Percentiles rank a stretch among this genome's conserved stretches.
phyloP scores from a whole-genome alignment of 2,113 vertebrate species.

The Coregonus clupeaformis region DNA sequence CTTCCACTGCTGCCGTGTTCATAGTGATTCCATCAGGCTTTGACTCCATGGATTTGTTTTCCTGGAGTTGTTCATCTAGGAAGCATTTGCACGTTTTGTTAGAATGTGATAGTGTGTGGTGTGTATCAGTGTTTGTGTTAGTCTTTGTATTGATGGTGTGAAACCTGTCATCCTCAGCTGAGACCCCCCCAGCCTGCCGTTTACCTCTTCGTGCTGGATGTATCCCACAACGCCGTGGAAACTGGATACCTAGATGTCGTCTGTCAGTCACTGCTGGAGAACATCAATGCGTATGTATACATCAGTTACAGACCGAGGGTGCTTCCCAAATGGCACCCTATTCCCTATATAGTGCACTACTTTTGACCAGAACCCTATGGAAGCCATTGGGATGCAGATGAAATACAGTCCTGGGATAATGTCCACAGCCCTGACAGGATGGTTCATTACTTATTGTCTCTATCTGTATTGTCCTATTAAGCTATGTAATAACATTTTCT shows the following conservation, averaged over 20 bases:
- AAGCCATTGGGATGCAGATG: not conserved
- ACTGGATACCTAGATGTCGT: constrained; percentile 92
- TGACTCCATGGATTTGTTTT: no score
- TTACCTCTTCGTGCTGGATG: constrained; percentile 94
- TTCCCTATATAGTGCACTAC: no score
- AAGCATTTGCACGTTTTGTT: not conserved
- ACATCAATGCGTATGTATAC: constrained; percentile 88
- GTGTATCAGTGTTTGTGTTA: not conserved
- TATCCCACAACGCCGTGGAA: constrained; percentile 94
- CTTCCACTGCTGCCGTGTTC: no score
- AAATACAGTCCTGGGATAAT: no score
- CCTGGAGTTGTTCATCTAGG: not conserved
- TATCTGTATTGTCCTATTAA: not conserved
- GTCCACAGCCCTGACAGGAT: no score
- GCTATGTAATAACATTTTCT: not conserved
- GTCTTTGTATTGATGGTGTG: not conserved
- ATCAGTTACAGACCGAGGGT: not conserved
- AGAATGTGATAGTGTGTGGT: not conserved
- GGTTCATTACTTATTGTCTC: not conserved
- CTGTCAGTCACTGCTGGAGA: constrained; percentile 91
- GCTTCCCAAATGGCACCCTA: no score
- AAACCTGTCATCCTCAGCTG: constrained; percentile 71
- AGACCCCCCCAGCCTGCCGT: constrained; percentile 94
- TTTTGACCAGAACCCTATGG: no score
- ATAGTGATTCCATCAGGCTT: no score